Base-by-base conservation (phyloP, 92 coral and sea anemone species). In the Porites rus region DNA sequence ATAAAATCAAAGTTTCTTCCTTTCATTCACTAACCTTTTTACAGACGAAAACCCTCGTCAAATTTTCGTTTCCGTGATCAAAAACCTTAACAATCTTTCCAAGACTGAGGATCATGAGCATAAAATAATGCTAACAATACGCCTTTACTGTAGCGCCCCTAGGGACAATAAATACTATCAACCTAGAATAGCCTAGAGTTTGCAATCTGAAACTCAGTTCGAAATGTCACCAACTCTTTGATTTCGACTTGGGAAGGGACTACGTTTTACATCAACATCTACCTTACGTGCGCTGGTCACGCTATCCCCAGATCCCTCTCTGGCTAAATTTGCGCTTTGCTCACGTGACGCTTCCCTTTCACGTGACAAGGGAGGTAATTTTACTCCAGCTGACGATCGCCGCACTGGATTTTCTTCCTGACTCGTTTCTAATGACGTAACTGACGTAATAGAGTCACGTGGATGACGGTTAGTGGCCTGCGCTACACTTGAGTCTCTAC, bases 211-310 rank as follows among this genome's bases (percentile, higher is more conserved):
- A 61, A 72, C 73, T 74, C 51, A 83, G 65, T 77, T 54, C 31
- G 54, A 17, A 31, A 81, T 24, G 13, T 83, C 80, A 46, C 87
- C 65, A n/a, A 83, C 63, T 74, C 51, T 62, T 19, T 10, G 25
- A 22, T 22, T 21, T 50, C 79, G 72, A 21, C 61, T 80, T 13
- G 43, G 12, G 66, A 54, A 24, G 1, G 96, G 96, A 63, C 93
- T 90, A 77, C 77, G 79, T 16, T 68, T 87, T 62, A 94, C 91
- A 72, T 94, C 98, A n/a, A 94, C 93, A 54, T 91, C 80, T 59
- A 94, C 96, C 81, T 94, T 94, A 4, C 96, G 63, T 14, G 98
- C 50, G 64, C 98, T 94, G 46, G 92, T 90, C 22, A 92, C 92
- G n/a, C 96, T 93, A 7, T 91, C 90, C 18, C 88, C 96, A 28